These are phyloP conservation scores for Lepidurus arcticus DNA, from an alignment of 1,140 invertebrate genomes.

Conservation along the genomic window DNA sequence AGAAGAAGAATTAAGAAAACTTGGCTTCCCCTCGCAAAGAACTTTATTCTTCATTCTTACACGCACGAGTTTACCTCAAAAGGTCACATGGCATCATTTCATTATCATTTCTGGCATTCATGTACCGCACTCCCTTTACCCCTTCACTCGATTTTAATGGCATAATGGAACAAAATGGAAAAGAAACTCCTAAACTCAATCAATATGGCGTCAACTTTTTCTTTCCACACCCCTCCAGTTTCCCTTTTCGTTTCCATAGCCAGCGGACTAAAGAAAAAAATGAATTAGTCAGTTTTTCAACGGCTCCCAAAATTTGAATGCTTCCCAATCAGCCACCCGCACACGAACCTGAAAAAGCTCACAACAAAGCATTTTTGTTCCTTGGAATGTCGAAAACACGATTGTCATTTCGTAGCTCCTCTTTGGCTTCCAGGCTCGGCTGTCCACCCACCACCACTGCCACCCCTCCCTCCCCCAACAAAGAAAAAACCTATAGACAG, in stretches of 20 bases:
- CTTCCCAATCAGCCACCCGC: conserved; percentile 3
- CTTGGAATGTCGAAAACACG: conserved; percentile 14
- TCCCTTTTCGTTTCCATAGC: too few species aligned
- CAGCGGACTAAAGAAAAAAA: not conserved
- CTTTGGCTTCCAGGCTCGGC: not conserved
- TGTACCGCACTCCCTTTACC: not conserved
- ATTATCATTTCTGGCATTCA: not conserved
- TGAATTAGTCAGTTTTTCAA: not conserved
- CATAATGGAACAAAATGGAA: not conserved
- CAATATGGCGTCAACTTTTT: conserved; percentile 13
- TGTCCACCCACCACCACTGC: not conserved
- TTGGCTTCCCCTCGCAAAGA: not conserved
- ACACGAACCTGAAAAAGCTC: not conserved
- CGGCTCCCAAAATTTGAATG: not conserved
- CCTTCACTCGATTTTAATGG: not conserved
- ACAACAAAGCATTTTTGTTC: not conserved
- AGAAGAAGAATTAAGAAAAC: not conserved
- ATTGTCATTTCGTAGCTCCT: conserved; percentile 18
- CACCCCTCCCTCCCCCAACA: too few species aligned
- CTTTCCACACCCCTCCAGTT: not conserved
- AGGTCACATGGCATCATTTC: conserved; percentile 8
- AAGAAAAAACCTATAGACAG: too few species aligned
- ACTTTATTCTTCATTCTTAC: conserved; percentile 7
- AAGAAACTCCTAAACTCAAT: not conserved
- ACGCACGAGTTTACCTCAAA: conserved; percentile 1